Conservation (phyloP, 2,113 vertebrate genomes). For the Psilopogon haemacephalus region DNA sequence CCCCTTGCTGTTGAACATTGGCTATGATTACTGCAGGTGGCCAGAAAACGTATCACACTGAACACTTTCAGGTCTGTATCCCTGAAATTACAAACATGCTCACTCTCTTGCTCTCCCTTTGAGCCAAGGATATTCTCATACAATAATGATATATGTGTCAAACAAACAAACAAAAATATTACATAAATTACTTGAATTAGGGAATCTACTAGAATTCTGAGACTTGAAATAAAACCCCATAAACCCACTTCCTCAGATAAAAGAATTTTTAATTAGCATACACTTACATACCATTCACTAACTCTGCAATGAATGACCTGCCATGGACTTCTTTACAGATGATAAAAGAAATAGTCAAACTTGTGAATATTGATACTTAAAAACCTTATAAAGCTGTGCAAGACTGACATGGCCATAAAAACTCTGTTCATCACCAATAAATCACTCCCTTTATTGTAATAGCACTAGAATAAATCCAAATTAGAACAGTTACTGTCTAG, state of each 20-base stretch:
- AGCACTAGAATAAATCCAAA: background rate
- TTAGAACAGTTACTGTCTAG: background rate
- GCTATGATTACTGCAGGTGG: background rate
- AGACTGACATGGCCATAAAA: background rate
- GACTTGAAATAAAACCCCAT: background rate
- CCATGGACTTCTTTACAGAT: background rate
- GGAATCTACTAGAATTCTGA: background rate
- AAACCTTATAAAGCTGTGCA: background rate
- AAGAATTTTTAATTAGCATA: background rate
- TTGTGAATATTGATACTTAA: background rate
- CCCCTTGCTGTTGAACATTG: background rate
- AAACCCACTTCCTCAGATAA: background rate
- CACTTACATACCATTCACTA: background rate
- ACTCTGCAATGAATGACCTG: background rate
- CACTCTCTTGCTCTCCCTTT: background rate
- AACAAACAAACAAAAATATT: background rate
- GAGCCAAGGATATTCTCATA: background rate
- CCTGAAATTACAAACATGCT: background rate
- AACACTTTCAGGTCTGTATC: background rate
- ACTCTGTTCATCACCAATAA: background rate
- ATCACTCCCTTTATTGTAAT: background rate
- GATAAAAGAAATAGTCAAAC: background rate
- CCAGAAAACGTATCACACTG: background rate
- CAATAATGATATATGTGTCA: background rate
- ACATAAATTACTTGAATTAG: background rate